Evolutionary conservation across 2,797 vertebrate genomes (phyloP), one percentile per base, ranked within the genome.

Genomic region (Sebastes goodei): DNA sequence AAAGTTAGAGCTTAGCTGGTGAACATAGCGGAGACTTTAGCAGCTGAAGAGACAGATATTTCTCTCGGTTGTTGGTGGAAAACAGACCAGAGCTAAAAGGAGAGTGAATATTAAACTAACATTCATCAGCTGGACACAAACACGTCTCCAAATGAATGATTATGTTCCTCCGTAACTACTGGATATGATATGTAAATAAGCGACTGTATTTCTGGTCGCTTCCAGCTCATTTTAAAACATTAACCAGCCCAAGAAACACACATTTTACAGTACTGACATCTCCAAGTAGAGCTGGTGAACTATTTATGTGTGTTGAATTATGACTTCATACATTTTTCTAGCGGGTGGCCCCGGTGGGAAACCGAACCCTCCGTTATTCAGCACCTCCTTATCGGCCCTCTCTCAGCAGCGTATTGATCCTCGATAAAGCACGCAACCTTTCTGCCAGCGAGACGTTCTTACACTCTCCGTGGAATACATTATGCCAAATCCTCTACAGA

Each of bases 241-340:
- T 29, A 62, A 64, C 21, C 25, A 25, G 14, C 7, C 60, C 46
- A 29, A 30, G 57, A 27, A 27, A 57, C 57, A 10, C 57, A n/a
- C 20, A 21, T 21, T n/a, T n/a, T 33, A 46, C 42, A 17, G 4
- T 46, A 1, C 42, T 46, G 42, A 46, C 15, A 52, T n/a, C 46
- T 49, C 20, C 49, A 52, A n/a, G 49, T 9, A 46, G 42, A 46
- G 15, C 14, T 46, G 15, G 6, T 52, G 49, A 52, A 52, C 17
- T 52, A 52, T 52, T 52, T 52, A 52, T n/a, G n/a, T 12, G 35
- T 42, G 1, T 60, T 15, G 2, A 23, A 23, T 27, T 23, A 12
- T 77, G 49, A 78, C 60, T 70, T 79, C 35, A 76, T 84, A 10
- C n/a, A 27, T 83, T 83, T 74, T 82, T 78, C 30, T 27, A 14